Conservation (phyloP, 2,888 invertebrate genomes). For the Scotopteryx bipunctaria region DNA sequence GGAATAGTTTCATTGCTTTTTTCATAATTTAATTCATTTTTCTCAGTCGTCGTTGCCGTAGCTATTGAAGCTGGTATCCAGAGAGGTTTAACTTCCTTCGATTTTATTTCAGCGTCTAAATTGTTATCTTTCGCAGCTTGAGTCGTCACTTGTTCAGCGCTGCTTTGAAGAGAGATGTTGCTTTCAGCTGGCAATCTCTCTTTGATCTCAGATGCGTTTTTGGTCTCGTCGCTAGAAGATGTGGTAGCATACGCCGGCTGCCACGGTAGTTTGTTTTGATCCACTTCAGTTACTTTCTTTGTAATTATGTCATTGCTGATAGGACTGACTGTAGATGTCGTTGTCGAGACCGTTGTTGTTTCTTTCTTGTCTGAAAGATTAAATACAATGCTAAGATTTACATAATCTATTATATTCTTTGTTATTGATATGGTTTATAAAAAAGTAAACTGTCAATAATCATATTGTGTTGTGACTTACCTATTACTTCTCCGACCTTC, state of each 20-base stretch:
- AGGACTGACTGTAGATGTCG: conserved; percentile 46
- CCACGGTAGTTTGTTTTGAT: conserved; percentile 62
- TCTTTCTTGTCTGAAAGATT: conserved; percentile 67
- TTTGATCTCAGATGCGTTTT: conserved; percentile 53
- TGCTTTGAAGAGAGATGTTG: conserved; percentile 62
- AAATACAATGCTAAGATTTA: not conserved
- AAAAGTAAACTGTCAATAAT: too few species aligned
- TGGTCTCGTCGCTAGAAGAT: conserved; percentile 40
- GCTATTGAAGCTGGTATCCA: conserved; percentile 57
- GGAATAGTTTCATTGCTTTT: conserved; percentile 57
- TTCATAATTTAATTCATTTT: conserved; percentile 47
- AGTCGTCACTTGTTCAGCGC: conserved; percentile 49
- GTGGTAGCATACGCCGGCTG: conserved; percentile 51
- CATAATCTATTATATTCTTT: not conserved
- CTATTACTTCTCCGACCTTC: conserved; percentile 68
- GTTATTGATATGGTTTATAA: too few species aligned
- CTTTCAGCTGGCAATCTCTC: conserved; percentile 67
- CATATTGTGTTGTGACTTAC: conserved; percentile 46
- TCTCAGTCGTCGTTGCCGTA: conserved; percentile 47
- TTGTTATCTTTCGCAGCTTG: conserved; percentile 43
- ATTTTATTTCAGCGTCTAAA: conserved; percentile 38
- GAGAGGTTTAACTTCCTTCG: conserved; percentile 49
- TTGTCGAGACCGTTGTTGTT: conserved; percentile 48
- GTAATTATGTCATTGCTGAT: conserved; percentile 60
- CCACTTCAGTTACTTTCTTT: conserved; percentile 59